phyloP scores from a whole-genome alignment of 2,888 invertebrate genomes.

The Nipponacmea schrenckii region DNA sequence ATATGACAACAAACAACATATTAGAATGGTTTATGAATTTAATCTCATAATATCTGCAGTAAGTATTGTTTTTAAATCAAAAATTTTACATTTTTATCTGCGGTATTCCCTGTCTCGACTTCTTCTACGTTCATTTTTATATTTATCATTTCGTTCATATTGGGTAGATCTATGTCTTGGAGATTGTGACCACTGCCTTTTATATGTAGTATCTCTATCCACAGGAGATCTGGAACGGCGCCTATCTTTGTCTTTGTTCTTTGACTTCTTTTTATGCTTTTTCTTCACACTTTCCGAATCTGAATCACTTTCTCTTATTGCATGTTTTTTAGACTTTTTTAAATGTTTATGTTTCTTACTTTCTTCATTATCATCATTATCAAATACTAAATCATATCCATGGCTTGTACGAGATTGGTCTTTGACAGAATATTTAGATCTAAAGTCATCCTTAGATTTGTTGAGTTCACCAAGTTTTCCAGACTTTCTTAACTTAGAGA shows the following conservation, averaged over 20 bases:
- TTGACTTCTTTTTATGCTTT: constrained; percentile 11
- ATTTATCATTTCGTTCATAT: constrained; percentile 1
- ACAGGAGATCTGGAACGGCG: neutral
- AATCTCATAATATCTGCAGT: no score
- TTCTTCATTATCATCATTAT: constrained; percentile 36
- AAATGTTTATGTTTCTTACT: constrained; percentile 39
- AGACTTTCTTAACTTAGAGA: constrained; percentile 72
- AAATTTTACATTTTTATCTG: neutral
- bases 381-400: constrained; percentile 54
- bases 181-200: constrained; percentile 23
- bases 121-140: constrained; percentile 9
- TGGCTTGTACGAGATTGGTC: constrained; percentile 46
- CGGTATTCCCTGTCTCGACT: constrained; percentile 13
- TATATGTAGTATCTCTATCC: constrained; percentile 1
- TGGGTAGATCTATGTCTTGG: constrained; percentile 9
- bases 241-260: neutral
- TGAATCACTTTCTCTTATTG: constrained; percentile 25
- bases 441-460: constrained; percentile 31
- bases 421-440: constrained; percentile 47
- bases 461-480: constrained; percentile 23
- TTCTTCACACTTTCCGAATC: constrained; percentile 21
- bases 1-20: no score
- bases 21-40: no score
- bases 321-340: constrained; percentile 26
- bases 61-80: no score